Evolutionary conservation across 1,140 invertebrate genomes (phyloP).

Genomic region (Bombus impatiens): DNA sequence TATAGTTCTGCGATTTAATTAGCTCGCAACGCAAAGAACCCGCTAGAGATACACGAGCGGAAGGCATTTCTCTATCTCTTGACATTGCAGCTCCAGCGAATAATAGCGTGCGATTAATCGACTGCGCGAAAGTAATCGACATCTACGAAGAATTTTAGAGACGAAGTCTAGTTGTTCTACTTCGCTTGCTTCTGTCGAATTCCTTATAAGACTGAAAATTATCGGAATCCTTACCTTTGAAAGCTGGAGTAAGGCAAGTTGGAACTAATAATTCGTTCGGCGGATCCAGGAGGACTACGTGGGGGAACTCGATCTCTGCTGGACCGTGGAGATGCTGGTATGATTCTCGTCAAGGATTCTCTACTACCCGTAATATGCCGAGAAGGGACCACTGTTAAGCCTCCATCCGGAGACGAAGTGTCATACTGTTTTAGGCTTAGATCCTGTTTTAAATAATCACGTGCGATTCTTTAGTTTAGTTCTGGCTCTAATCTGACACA

Average conservation of each 20-base stretch:
- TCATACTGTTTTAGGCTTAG: slow-evolving; percentile 79
- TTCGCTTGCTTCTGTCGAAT: neutral
- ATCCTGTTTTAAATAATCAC: slow-evolving; percentile 69
- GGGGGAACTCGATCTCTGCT: slow-evolving; percentile 76
- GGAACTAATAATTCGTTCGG: slow-evolving; percentile 76
- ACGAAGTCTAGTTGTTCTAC: no score
- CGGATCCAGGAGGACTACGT: slow-evolving; percentile 77
- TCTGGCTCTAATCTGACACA: no score
- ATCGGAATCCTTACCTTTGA: slow-evolving; percentile 74
- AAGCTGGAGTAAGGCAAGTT: slow-evolving; percentile 79
- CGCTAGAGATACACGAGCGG: no score
- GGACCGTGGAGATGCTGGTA: slow-evolving; percentile 77
- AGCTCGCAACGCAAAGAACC: neutral
- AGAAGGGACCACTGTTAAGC: slow-evolving; percentile 71
- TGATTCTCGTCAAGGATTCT: slow-evolving; percentile 78
- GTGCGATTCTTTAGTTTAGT: neutral
- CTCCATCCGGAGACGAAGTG: slow-evolving; percentile 76
- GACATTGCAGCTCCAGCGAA: neutral
- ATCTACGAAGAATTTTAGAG: neutral
- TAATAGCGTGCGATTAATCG: neutral
- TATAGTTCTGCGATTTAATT: neutral
- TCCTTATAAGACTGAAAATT: neutral
- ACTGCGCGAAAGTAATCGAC: neutral
- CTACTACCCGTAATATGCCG: slow-evolving; percentile 79
- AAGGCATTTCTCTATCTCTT: neutral